Percentiles rank a stretch among this genome's conserved stretches.
These are phyloP conservation scores for Plutomurus gul DNA, from an alignment of 1,140 invertebrate genomes.

Conservation along the genomic window DNA sequence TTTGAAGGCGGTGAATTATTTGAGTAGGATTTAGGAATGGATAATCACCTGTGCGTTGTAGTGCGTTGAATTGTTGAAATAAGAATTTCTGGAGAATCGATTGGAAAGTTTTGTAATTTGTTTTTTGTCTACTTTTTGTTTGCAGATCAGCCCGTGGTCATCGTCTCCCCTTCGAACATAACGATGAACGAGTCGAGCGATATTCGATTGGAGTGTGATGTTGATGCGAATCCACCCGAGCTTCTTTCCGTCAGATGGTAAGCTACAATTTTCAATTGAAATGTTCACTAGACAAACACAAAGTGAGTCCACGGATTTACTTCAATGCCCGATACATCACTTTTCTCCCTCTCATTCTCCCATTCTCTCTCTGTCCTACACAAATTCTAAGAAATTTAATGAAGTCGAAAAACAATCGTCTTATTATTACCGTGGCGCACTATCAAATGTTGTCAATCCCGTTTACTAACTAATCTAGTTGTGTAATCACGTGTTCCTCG, in stretches of 20 bases:
- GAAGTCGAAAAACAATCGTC: constrained; percentile 1
- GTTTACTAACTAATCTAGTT: no score
- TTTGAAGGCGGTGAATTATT: no score
- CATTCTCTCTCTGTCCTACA: no score
- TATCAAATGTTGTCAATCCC: no score
- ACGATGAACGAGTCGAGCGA: constrained; percentile 77
- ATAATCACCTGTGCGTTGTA: no score
- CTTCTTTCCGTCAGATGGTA: constrained; percentile 77
- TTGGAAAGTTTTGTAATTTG: constrained; percentile 15
- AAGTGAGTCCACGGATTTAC: no score
- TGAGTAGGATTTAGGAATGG: no score
- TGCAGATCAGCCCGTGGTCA: constrained; percentile 80
- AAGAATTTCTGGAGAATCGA: background rate
- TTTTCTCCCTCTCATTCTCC: no score
- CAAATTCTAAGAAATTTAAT: constrained; percentile 30
- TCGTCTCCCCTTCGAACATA: constrained; percentile 71
- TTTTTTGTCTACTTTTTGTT: constrained; percentile 39
- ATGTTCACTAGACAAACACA: background rate
- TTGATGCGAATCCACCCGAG: constrained; percentile 78
- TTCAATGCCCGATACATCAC: no score
- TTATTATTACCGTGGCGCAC: no score
- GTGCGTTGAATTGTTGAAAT: no score
- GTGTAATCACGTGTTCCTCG: no score
- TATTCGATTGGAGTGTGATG: constrained; percentile 75
- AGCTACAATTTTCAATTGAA: constrained; percentile 55